Evolutionary conservation across 2,797 vertebrate genomes (phyloP), one percentile per base, ranked within the genome.

Genomic region (Micropoecilia bifurca): DNA sequence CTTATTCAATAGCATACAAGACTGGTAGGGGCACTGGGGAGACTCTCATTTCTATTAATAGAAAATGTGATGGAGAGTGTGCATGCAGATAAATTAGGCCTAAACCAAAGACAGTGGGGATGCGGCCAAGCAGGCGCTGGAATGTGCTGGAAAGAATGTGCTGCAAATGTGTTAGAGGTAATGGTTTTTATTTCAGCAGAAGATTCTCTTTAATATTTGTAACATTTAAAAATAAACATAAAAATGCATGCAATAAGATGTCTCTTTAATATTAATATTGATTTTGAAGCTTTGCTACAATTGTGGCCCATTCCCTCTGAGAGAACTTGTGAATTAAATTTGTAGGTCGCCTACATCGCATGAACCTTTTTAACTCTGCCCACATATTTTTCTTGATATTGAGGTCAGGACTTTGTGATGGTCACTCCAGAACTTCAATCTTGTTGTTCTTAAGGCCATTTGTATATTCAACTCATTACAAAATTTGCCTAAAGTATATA

Each of bases 41-140:
- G 83, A 88, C 79, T 91, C 88, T 77, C 47, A 53, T 87, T 90
- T 92, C 92, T 90, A 91, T 91, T 85, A 90, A 92, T 93, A 93
- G 90, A 80, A 82, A 33, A 75, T 73, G 59, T 89, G 83, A 83
- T 89, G 85, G 81, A 81, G 82, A 79, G 82, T 74, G 89, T 76
- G 79, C 79, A 63, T 68, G 82, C 77, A 90, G 82, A 85, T 90
- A 84, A 92, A 80, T 89, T 83, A 87, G 87, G 81, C 45, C 78
- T 79, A 74, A 84, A 87, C 76, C 80, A 84, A 80, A 81, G 63
- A 13, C 80, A 82, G 80, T 76, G 46, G 59, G 77, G 84, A 83
- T 75, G 73, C 81, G 86, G 80, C 80, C 74, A 66, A 73, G 84
- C 66, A 5, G 61, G 41, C 66, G 2, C 71, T 50, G 72, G 61